phyloP scores from a whole-genome alignment of 1,140 invertebrate species.

The Matsumurasca onukii region DNA sequence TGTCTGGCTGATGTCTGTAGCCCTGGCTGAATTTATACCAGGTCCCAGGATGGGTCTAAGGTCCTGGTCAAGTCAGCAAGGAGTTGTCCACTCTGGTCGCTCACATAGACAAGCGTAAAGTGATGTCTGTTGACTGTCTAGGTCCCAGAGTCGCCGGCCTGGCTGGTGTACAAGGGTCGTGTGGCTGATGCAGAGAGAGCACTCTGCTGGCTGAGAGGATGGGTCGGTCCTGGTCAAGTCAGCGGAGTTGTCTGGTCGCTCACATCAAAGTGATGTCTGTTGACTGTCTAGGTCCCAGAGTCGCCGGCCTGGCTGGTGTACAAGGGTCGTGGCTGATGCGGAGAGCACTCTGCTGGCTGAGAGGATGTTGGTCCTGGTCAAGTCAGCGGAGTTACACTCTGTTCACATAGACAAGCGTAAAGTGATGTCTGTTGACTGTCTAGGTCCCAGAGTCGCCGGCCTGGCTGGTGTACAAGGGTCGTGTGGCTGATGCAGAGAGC shows the following conservation, averaged over 20 bases:
- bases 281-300: constrained; percentile 60
- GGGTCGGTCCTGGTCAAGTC: too few relatives aligned
- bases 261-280: too few relatives aligned
- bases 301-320: constrained; percentile 62
- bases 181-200: constrained; percentile 47
- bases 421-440: too few relatives aligned
- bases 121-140: constrained; percentile 37
- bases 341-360: background rate
- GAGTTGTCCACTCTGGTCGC: constrained; percentile 44
- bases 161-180: constrained; percentile 52
- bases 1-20: constrained; percentile 52
- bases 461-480: constrained; percentile 57
- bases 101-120: constrained; percentile 17
- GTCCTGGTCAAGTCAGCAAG: constrained; percentile 48
- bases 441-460: constrained; percentile 66
- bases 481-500: constrained; percentile 52
- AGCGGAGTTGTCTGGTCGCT: too few relatives aligned
- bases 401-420: constrained; percentile 16
- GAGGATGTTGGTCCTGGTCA: constrained; percentile 43
- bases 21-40: too few relatives aligned
- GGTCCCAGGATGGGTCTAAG: constrained; percentile 52
- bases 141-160: constrained; percentile 66
- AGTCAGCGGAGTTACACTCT: constrained; percentile 49
- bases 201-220: background rate
- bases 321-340: constrained; percentile 50